Evolutionary conservation across 2,797 vertebrate genomes (phyloP).

Genomic region (Limosa lapponica): DNA sequence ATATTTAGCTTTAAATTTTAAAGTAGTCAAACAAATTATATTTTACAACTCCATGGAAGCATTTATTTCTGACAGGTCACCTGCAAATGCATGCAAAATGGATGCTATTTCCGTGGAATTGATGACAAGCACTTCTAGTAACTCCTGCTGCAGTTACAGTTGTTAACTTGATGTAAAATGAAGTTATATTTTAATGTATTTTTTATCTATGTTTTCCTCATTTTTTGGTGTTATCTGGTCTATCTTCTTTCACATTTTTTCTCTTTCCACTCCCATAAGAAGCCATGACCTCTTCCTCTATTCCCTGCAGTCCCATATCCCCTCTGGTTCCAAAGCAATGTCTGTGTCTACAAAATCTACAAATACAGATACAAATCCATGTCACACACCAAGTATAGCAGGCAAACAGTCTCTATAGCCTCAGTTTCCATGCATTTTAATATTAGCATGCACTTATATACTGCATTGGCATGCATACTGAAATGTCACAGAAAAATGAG

Average conservation of each 20-base stretch:
- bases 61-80: neutral
- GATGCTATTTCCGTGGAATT: neutral
- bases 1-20: neutral
- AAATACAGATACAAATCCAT: neutral
- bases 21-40: neutral
- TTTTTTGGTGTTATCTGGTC: neutral
- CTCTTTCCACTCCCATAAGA: neutral
- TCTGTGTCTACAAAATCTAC: neutral
- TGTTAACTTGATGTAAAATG: neutral
- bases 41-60: neutral
- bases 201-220: neutral
- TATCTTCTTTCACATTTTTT: neutral
- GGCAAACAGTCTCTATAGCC: neutral
- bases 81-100: neutral
- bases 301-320: neutral
- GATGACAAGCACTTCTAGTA: neutral
- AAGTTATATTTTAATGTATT: neutral
- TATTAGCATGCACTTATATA: neutral
- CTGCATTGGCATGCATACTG: neutral
- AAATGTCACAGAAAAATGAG: neutral
- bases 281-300: neutral
- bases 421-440: neutral
- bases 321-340: neutral
- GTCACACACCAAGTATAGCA: neutral
- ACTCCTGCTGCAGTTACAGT: neutral